Base-by-base conservation (phyloP, 1,140 invertebrate genomes). In the Ridgeia piscesae region DNA sequence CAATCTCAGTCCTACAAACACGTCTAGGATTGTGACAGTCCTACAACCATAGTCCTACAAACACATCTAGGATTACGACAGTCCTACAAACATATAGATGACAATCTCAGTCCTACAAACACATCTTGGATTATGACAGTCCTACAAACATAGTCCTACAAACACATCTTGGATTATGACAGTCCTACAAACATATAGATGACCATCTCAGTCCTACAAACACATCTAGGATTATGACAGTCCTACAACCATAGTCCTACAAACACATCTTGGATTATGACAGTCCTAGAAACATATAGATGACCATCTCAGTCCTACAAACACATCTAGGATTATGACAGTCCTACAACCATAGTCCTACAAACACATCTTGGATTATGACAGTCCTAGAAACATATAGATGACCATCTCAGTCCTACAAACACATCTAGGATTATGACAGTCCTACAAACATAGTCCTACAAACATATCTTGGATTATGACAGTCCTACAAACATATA, bases 331-430 rank as follows among this genome's bases (percentile, higher is more conserved):
- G 8, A 89, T 34, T 89, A 6, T n/a, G n/a, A n/a, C n/a, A n/a
- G n/a, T n/a, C n/a, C n/a, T n/a, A n/a, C n/a, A n/a, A n/a, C n/a
- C n/a, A n/a, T n/a, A n/a, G n/a, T n/a, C n/a, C n/a, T n/a, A n/a
- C n/a, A n/a, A n/a, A n/a, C n/a, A n/a, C n/a, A n/a, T n/a, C n/a
- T n/a, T n/a, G n/a, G n/a, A n/a, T n/a, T n/a, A n/a, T n/a, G n/a
- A n/a, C n/a, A n/a, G n/a, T n/a, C n/a, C n/a, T n/a, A n/a, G n/a
- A n/a, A n/a, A n/a, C n/a, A 98, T 97, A 94, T 97, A 98, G 92
- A 98, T 97, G 0, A 97, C 96, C 35, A 98, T 97, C 96, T 98
- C 98, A 93, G 97, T 97, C 95, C 96, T 96, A 93, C 11, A 94
- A 93, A 93, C 77, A 42, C 92, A 91, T 48, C 4, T 6, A 6